Conservation (phyloP, 2,888 invertebrate genomes). For the Bellardia bayeri region DNA sequence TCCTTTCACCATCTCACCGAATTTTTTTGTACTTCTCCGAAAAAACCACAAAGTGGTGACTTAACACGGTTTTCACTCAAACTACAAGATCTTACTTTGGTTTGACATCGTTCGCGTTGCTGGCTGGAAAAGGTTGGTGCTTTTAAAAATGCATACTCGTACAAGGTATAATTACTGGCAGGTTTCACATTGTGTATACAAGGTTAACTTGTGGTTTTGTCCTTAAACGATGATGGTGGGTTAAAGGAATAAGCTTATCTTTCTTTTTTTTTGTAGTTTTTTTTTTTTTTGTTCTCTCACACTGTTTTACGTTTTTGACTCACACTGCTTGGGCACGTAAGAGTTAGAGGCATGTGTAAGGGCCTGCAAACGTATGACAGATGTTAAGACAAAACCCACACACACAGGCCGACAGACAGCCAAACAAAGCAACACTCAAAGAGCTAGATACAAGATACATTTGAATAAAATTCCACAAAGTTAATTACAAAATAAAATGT, state of each 20-base stretch:
- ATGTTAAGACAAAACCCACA: not conserved
- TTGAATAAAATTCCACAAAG: constrained; percentile 39
- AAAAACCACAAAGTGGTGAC: constrained; percentile 70
- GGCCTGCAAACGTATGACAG: not conserved
- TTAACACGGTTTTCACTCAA: constrained; percentile 64
- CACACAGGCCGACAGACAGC: not conserved
- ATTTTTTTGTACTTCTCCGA: constrained; percentile 34
- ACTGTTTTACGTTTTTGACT: not conserved
- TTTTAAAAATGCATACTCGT: not conserved
- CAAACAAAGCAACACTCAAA: not conserved
- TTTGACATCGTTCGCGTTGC: constrained; percentile 11
- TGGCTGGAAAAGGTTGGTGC: constrained; percentile 12
- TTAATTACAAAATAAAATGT: constrained; percentile 63
- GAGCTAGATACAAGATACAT: not conserved
- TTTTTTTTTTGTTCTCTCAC: not conserved
- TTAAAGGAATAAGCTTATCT: constrained; percentile 33
- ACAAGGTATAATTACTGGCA: constrained; percentile 60
- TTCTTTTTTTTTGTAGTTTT: not conserved
- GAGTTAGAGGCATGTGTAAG: not conserved
- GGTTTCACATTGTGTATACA: constrained; percentile 54
- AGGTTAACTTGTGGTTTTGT: constrained; percentile 71
- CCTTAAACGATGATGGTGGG: constrained; percentile 19
- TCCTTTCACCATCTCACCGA: constrained; percentile 24
- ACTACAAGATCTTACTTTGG: constrained; percentile 30
- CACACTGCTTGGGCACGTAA: not conserved